These are phyloP conservation scores for Trichomycterus rosablanca DNA, from an alignment of 2,113 vertebrate species.

Conservation along the genomic window DNA sequence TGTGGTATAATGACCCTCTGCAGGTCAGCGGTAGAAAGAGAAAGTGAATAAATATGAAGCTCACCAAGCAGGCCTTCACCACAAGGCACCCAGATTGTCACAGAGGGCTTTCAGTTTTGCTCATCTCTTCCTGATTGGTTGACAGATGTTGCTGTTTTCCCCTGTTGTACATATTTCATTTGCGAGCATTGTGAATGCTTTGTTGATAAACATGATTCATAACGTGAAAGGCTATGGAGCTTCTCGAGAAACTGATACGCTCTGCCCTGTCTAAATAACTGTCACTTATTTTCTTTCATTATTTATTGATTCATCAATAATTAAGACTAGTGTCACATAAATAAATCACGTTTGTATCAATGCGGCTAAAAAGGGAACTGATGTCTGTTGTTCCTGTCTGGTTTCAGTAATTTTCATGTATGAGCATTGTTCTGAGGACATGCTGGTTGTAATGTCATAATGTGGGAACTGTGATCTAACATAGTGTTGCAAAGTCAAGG, in stretches of 20 bases:
- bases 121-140: conserved; percentile 11
- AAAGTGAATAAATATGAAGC: conserved; percentile 20
- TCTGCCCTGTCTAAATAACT: not conserved
- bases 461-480: too few relatives aligned
- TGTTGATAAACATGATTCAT: not conserved
- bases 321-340: not conserved
- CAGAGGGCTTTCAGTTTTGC: conserved; percentile 4
- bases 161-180: not conserved
- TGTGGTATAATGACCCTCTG: conserved; percentile 21
- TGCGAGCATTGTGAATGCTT: not conserved
- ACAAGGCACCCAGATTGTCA: not conserved
- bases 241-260: conserved; percentile 1
- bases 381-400: not conserved
- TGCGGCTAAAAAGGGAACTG: conserved; percentile 8
- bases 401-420: not conserved
- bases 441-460: too few relatives aligned
- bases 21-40: conserved; percentile 37
- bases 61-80: conserved; percentile 8
- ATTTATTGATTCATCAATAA: conserved; percentile 26
- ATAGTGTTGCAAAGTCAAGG: too few relatives aligned
- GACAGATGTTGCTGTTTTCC: not conserved
- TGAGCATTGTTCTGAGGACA: too few relatives aligned
- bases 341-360: not conserved
- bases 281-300: not conserved
- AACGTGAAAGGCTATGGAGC: not conserved